Evolutionary conservation across 2,888 invertebrate genomes (phyloP).

Genomic region (Chrysolina haemoptera): DNA sequence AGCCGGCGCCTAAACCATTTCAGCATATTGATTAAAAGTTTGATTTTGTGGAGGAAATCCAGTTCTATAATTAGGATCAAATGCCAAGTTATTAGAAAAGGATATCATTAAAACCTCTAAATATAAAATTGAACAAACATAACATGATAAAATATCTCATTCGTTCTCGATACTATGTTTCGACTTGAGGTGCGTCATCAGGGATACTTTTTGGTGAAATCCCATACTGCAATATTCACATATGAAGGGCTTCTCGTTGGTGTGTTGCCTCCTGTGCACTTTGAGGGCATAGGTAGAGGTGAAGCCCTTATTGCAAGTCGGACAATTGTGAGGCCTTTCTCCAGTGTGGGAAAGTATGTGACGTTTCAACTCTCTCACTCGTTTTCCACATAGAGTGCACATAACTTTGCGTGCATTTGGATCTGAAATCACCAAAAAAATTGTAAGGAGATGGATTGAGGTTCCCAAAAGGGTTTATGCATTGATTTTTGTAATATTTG

Average conservation of each 20-base stretch:
- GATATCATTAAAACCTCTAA: conserved; percentile 10
- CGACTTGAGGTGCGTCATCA: conserved; percentile 60
- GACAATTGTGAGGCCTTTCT: conserved; percentile 59
- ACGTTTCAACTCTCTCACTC: conserved; percentile 58
- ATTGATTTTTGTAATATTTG: no score
- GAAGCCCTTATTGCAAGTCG: conserved; percentile 59
- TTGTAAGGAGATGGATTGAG: not conserved
- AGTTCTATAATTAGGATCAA: no score
- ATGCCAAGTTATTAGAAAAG: not conserved
- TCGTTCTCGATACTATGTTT: conserved; percentile 47
- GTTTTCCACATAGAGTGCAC: conserved; percentile 61
- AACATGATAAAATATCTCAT: conserved; percentile 22
- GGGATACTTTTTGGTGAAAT: conserved; percentile 61
- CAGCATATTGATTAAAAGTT: no score
- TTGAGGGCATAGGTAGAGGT: conserved; percentile 60
- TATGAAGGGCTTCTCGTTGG: conserved; percentile 61
- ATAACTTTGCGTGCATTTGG: conserved; percentile 59
- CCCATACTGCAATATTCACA: conserved; percentile 59
- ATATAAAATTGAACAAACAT: conserved; percentile 21
- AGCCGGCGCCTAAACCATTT: no score
- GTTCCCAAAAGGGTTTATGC: not conserved
- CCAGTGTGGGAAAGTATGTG: conserved; percentile 62
- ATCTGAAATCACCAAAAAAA: conserved; percentile 52
- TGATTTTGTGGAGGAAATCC: no score
- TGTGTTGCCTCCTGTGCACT: conserved; percentile 60